Evolutionary conservation across 2,797 vertebrate genomes (phyloP), one percentile per base, ranked within the genome.

Genomic region (Hippoglossus hippoglossus): DNA sequence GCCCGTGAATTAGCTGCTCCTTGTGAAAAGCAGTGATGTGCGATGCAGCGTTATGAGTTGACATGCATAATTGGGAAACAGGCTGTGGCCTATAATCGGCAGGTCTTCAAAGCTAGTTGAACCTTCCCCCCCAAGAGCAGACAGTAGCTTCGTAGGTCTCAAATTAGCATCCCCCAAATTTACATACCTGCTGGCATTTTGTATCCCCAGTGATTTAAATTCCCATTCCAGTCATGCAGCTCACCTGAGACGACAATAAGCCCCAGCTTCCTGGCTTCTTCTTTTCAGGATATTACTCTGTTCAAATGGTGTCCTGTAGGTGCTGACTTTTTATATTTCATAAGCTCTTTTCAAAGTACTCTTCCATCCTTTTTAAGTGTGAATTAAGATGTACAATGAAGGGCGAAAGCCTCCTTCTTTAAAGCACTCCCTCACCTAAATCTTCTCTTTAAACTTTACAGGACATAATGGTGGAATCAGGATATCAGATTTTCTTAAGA

Each of bases 181-280:
- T 82, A 73, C 52, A 79, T 73, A 75, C 71, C 58, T 25, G 6
- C 53, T 73, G 77, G 71, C 68, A 83, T 87, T 85, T 87, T 83
- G 63, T 83, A 46, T 69, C 49, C 36, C 0, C 16, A 60, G 58
- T 15, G 19, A 75, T 82, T 87, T 59, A 44, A 66, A 83, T 73
- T 73, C 59, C 55, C 19, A 41, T 65, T 65, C 25, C 57, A 53
- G 62, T 39, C 68, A 55, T 34, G 61, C 21, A 31, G 63, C 65
- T 77, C 74, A 76, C 63, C 73, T 71, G 60, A 72, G 71, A 67
- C 56, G 62, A 80, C 56, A 69, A 72, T 57, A 54, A 85, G 55
- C 70, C 26, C 49, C 13, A 34, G 28, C 51, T 76, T 74, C 51
- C 65, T 36, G 53, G 5, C 22, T 78, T 39, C 58, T 26, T 71